phyloP scores from a whole-genome alignment of 2,113 vertebrate species.

The Laticauda laticaudata region DNA sequence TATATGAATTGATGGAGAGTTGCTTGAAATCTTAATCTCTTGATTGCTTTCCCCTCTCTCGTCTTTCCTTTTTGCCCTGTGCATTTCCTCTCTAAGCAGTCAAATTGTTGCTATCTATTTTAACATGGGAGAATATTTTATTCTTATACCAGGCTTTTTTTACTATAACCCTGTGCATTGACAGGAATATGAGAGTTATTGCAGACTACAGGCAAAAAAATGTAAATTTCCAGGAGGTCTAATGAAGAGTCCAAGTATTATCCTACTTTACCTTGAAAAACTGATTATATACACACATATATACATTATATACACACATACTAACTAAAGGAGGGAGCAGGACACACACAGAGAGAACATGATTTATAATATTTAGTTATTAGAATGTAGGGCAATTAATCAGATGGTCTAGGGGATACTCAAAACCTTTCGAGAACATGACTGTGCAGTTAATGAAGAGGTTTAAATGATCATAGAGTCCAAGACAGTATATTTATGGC shows the following conservation, averaged over 20 bases:
- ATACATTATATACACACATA: background rate
- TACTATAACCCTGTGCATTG: background rate
- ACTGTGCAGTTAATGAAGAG: background rate
- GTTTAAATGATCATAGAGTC: background rate
- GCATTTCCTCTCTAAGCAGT: conserved; percentile 12
- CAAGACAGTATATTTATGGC: background rate
- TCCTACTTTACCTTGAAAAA: background rate
- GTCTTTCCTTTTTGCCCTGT: background rate
- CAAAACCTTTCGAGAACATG: background rate
- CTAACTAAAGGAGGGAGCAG: background rate
- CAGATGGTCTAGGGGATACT: background rate
- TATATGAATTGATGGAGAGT: conserved; percentile 16
- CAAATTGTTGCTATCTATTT: background rate
- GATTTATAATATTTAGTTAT: conserved; percentile 16
- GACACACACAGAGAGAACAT: background rate
- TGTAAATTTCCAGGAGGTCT: background rate
- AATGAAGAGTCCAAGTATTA: background rate
- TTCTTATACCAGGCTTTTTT: conserved; percentile 1
- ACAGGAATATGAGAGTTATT: conserved; percentile 4
- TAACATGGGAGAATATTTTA: background rate
- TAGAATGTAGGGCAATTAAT: background rate
- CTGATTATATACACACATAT: background rate
- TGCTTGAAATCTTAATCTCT: conserved; percentile 9
- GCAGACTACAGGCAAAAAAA: background rate
- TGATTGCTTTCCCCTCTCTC: background rate